Evolutionary conservation across 2,797 vertebrate genomes (phyloP), one percentile per base, ranked within the genome.

Genomic region (Falco columbarius): DNA sequence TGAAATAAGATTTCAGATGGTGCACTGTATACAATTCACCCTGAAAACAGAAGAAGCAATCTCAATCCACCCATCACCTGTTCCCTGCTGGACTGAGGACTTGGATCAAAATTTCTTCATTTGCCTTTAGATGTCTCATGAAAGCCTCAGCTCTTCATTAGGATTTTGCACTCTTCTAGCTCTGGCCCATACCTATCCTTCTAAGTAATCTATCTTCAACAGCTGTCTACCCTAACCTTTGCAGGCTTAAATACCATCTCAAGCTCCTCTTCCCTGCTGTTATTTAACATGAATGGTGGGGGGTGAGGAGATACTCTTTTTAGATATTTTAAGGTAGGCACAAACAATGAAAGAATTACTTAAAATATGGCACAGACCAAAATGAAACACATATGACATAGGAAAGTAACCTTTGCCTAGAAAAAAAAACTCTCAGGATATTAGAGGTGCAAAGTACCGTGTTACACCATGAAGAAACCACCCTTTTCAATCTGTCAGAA

Each of bases 381-480:
- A 90, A 51, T 16, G 74, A 95, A 87, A n/a, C 12, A 46, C 3
- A 10, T 8, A 49, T 0, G 3, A 52, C 0, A 2, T 0, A 68
- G 30, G 0, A 14, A 87, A 85, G 22, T 29, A 86, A 56, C 21
- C 24, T 86, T 88, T 22, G 21, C n/a, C 65, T 22, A 90, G 72
- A 4, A 73, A 75, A 81, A 81, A 55, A 16, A 2, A 7, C 17
- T 63, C 22, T 70, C 34, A 4, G 12, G 46, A 38, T 34, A 44
- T 32, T 20, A 83, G 32, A 21, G 9, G 51, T 34, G 21, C 26
- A 59, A 76, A 91, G 38, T 79, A 44, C 42, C 42, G 13, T 6
- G 15, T 29, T 24, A 68, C 7, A 46, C 27, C 26, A 70, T 16
- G 5, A 36, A 66, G 71, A 68, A 73, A 24, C 10, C 0, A 36